Evolutionary conservation across 2,888 invertebrate species (phyloP).

Genomic region (Volucella inanis): DNA sequence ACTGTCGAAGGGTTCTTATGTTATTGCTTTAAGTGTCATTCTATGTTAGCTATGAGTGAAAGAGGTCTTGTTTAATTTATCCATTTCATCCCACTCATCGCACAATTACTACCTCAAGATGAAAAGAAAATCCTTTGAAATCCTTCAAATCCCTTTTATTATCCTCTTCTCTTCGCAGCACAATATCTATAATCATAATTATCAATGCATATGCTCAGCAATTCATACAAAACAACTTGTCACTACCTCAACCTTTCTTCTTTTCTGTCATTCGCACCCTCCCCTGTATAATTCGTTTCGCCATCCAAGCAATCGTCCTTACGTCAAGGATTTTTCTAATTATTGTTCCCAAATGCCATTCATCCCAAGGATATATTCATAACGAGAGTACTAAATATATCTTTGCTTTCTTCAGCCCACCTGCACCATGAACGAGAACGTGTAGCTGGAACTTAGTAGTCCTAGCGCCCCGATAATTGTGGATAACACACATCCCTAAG

Average conservation of each 20-base stretch:
- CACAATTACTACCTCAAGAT: slow-evolving; percentile 5
- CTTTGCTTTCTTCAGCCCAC: slow-evolving; percentile 15
- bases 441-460: neutral
- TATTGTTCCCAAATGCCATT: slow-evolving; percentile 59
- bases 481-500: slow-evolving; percentile 51
- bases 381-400: slow-evolving; percentile 58
- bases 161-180: neutral
- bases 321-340: slow-evolving; percentile 60
- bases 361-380: slow-evolving; percentile 64
- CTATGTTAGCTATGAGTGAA: slow-evolving; percentile 9
- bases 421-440: neutral
- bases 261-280: neutral
- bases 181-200: slow-evolving; percentile 24
- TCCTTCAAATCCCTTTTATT: slow-evolving; percentile 18
- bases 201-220: slow-evolving; percentile 41
- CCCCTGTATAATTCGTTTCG: slow-evolving; percentile 14
- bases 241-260: neutral
- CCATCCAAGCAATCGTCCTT: slow-evolving; percentile 48
- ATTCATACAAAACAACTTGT: slow-evolving; percentile 19
- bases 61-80: neutral
- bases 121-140: slow-evolving; percentile 37
- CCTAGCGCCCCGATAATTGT: slow-evolving; percentile 21
- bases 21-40: neutral
- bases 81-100: slow-evolving; percentile 10
- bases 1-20: too few species aligned